These are phyloP conservation scores for Gallinago jamesoni DNA, from an alignment of 2,113 vertebrate species.

Conservation along the genomic window DNA sequence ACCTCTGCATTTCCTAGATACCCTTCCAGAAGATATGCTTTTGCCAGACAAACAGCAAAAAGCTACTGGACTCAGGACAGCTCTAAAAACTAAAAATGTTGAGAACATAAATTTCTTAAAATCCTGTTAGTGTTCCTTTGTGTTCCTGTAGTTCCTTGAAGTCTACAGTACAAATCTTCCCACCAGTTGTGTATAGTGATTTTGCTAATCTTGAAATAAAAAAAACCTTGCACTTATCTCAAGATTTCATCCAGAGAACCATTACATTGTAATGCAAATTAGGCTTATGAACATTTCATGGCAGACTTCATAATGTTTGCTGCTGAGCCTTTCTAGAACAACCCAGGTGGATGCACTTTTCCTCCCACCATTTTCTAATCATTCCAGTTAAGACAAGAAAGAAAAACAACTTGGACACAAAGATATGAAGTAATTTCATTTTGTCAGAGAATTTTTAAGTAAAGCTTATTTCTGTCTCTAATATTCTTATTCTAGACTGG, in stretches of 20 bases:
- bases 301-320: not conserved
- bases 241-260: not conserved
- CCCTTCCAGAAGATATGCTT: not conserved
- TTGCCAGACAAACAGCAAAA: not conserved
- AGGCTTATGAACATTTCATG: not conserved
- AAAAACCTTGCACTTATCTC: not conserved
- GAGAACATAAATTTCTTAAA: not conserved
- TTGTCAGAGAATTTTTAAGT: not conserved
- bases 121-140: accelerated
- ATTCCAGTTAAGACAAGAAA: not conserved
- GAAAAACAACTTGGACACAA: not conserved
- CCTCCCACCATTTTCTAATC: not conserved
- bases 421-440: not conserved
- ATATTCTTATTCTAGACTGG: not conserved
- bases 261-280: not conserved
- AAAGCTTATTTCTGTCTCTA: not conserved
- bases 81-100: not conserved
- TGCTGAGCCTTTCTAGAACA: not conserved
- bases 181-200: not conserved
- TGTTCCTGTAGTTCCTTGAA: accelerated
- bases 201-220: not conserved
- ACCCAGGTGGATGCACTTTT: not conserved
- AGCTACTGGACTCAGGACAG: not conserved
- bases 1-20: not conserved
- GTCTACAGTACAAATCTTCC: not conserved